Evolutionary conservation across 2,113 vertebrate species (phyloP).

Genomic region (Cebidichthys violaceus): DNA sequence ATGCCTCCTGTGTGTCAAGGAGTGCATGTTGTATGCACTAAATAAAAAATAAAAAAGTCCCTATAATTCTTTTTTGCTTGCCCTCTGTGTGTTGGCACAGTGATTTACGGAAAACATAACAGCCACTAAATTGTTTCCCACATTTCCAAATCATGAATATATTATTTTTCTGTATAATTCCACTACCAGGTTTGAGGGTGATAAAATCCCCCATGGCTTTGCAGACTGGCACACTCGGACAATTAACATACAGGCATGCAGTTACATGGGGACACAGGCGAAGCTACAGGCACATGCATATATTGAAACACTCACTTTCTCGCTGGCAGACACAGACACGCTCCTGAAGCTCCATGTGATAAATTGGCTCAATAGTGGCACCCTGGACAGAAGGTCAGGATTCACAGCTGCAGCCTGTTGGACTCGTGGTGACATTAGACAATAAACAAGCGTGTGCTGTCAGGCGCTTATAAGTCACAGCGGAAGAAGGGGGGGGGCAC

Average conservation of each 20-base stretch:
- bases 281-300: background rate
- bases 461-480: background rate
- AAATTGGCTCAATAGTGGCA: constrained; percentile 30
- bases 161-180: background rate
- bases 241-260: background rate
- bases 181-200: background rate
- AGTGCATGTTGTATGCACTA: background rate
- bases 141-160: constrained; percentile 15
- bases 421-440: constrained; percentile 13
- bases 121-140: background rate
- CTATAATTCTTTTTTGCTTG: background rate
- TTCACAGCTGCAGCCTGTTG: constrained; percentile 22
- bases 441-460: constrained; percentile 16
- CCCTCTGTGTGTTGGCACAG: background rate
- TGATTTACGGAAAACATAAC: background rate
- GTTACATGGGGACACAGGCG: background rate
- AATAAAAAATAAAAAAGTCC: background rate
- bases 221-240: background rate
- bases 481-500: background rate
- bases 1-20: background rate
- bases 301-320: constrained; percentile 6
- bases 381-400: constrained; percentile 19
- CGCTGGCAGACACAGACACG: background rate
- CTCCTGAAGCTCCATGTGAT: constrained; percentile 8
- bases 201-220: constrained; percentile 30